Evolutionary conservation across 2,797 vertebrate genomes (phyloP), one percentile per base, ranked within the genome.

Genomic region (Myiotriccus ornatus): DNA sequence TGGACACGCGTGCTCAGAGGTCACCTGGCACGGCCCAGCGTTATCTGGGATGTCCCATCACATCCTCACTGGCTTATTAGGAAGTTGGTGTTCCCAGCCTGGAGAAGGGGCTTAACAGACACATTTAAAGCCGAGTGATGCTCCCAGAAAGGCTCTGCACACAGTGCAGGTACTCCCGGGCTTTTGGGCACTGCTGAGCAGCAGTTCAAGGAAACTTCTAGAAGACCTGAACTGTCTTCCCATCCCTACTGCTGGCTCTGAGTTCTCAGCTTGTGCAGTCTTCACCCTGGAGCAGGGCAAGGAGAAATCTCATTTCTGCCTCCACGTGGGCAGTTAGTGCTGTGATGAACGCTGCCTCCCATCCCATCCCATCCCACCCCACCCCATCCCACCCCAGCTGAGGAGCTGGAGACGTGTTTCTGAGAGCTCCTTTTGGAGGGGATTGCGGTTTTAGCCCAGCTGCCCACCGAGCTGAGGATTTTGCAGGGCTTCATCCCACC

Each of bases 111-210:
- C 21, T 85, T 20, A 4, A 10, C 11, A 24, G 37, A 68, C 28
- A 27, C 12, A 3, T 1, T 7, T 20, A 19, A 25, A 67, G 46
- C 65, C 55, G 43, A 44, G 5, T 0, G 0, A 24, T 10, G 15
- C 5, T 80, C 30, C 43, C 0, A 0, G 39, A 15, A 59, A 43
- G 49, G 56, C 34, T 55, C 52, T 0, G 0, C 7, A 16, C 22
- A 2, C 0, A 0, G 53, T 2, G 32, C 46, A 57, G 37, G 23
- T 65, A 1, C 21, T 12, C 11, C 23, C 7, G 55, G 5, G 53
- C 30, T 63, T 27, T 2, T 25, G 35, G 63, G 43, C 39, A 3
- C 21, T 1, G 9, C 56, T 20, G 32, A 34, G 34, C 2, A 47
- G 34, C 23, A 59, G 57, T 6, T 5, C 55, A 49, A 34, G 60